Evolutionary conservation across 92 coral and sea anemone species (phyloP), one percentile per base, ranked within the genome.

Genomic region (Bergia sp.): DNA sequence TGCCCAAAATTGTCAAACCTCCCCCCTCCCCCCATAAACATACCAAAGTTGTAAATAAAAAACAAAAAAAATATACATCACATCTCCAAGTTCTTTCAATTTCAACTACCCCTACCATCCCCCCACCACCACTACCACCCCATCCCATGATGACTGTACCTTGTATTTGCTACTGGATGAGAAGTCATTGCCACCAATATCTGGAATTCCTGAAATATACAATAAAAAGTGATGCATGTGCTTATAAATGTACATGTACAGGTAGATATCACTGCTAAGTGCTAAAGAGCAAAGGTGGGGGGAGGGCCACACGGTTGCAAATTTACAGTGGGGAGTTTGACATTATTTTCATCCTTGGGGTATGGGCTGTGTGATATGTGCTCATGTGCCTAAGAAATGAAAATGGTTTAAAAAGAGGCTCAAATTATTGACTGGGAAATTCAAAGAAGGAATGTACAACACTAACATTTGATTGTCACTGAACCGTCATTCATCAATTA

Each of bases 161-260:
- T 92, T 89, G 79, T 86, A 90, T 65, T 92, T 92, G 36, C 69
- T 89, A 18, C 73, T 47, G 47, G 92, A 75, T 10, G 94, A 64
- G 86, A 89, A 89, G 57, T 90, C 92, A 39, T 95, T 94, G n/a
- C 93, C 76, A 41, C 94, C 90, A 50, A 94, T 93, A 58, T 93
- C 97, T 42, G 95, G 61, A 86, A 95, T 93, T 23, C 96, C 98
- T 95, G 29, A 43, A 77, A 64, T 61, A 80, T 3, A 50, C 10
- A 53, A 10, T 49, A 61, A 0, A 89, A 45, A 61, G 9, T 69
- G 2, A n/a, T 66, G 2, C 13, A 8, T 11, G 13, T 39, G 7
- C 16, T 40, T 38, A 39, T 74, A 29, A 29, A 29, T 29, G 29
- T 29, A 29, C 29, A 29, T 29, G 29, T 29, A 29, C 29, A 29